Evolutionary conservation across 2,888 invertebrate species (phyloP), one percentile per base, ranked within the genome.

Genomic region (Agrotis exclamationis): DNA sequence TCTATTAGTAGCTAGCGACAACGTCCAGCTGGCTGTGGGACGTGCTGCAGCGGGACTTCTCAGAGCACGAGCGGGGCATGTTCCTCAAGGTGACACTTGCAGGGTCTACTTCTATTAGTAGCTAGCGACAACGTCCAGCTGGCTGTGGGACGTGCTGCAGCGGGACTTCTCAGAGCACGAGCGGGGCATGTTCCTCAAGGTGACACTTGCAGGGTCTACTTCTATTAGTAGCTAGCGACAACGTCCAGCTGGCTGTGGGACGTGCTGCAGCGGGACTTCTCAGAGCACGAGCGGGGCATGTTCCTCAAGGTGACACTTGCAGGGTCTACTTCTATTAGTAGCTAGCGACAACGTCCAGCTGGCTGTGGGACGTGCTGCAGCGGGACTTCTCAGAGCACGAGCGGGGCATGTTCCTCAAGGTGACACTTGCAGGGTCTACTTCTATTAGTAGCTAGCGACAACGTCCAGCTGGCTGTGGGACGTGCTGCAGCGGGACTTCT

Each of bases 11-110:
- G 2, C n/a, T n/a, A n/a, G n/a, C n/a, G n/a, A n/a, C n/a, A n/a
- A n/a, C n/a, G n/a, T n/a, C n/a, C n/a, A 98, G 98, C 91, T 99
- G 99, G 99, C 97, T 99, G 63, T 99, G 99, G 99, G 99, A 99
- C 94, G 98, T 99, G 87, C 96, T 99, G 79, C 98, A 99, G 87
- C 97, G 98, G 86, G 99, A 99, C 93, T 99, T 99, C 94, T 97
- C 97, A 14, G 98, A 99, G 89, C 97, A 98, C 65, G 99, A 99
- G 94, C 97, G 98, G 74, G 98, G 98, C 86, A 97, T 99, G 91
- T 99, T 99, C 95, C 96, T 99, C 9, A 99, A 99, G 97, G 98
- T 98, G 24, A 70, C 50, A 0, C n/a, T n/a, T 13, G 9, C 33
- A 33, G 33, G 33, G 33, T 33, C 33, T 33, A 33, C 33, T 33